Conservation (phyloP, 2,113 vertebrate genomes). For the Hydropotes inermis region DNA sequence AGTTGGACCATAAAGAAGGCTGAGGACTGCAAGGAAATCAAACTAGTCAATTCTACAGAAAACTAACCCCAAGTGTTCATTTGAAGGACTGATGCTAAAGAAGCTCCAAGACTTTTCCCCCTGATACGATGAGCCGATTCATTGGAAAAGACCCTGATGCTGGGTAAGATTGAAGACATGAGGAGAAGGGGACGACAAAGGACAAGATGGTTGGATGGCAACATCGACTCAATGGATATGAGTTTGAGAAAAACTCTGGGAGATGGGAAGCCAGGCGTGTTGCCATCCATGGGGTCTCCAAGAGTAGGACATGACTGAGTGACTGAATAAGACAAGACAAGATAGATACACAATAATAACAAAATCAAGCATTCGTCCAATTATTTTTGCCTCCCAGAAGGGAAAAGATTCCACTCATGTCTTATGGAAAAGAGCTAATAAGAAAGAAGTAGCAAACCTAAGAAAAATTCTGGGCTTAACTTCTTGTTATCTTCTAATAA, state of each 20-base stretch:
- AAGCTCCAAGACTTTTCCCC: background rate
- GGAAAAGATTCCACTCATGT: background rate
- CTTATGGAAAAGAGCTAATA: conserved; percentile 29
- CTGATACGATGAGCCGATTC: background rate
- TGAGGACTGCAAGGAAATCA: background rate
- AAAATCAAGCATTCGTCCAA: conserved; percentile 17
- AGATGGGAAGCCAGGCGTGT: background rate
- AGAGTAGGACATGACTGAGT: background rate
- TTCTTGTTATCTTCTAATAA: background rate
- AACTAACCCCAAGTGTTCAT: background rate
- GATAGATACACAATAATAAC: background rate
- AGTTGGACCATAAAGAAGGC: background rate
- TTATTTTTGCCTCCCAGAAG: conserved; percentile 15
- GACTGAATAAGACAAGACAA: background rate
- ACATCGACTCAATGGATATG: background rate
- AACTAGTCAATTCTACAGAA: background rate
- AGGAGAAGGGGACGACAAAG: background rate
- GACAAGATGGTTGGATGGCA: background rate
- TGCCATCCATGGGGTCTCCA: background rate
- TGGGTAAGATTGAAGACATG: background rate
- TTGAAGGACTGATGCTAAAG: background rate
- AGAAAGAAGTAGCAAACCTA: background rate
- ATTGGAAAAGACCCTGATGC: background rate
- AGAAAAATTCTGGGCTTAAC: background rate
- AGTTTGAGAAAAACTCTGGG: background rate